phyloP scores from a whole-genome alignment of 2,888 invertebrate species.

The Alitta virens region DNA sequence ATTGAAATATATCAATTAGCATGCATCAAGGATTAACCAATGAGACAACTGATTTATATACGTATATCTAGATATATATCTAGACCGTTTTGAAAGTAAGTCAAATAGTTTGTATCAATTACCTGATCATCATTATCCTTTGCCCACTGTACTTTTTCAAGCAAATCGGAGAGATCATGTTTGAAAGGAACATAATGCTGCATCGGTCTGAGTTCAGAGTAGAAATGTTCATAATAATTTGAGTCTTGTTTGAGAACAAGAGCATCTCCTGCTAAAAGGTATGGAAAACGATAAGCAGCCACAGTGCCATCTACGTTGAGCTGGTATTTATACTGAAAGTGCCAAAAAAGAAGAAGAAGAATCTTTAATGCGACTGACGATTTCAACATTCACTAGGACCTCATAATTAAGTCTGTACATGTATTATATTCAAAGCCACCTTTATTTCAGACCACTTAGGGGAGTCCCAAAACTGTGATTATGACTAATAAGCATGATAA shows the following conservation, averaged over 20 bases:
- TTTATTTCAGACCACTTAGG: no score
- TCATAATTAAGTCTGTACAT: no score
- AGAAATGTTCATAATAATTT: slow-evolving; percentile 93
- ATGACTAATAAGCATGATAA: no score
- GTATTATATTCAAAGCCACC: no score
- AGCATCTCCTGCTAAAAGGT: slow-evolving; percentile 83
- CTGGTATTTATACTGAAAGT: slow-evolving; percentile 87
- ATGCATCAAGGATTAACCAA: background rate
- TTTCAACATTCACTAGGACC: no score
- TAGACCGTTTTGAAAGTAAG: no score
- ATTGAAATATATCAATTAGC: slow-evolving; percentile 10
- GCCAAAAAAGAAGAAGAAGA: slow-evolving; percentile 8
- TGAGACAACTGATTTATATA: background rate
- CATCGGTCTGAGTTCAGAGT: slow-evolving; percentile 71
- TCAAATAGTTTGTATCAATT: no score
- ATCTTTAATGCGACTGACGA: no score
- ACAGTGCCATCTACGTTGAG: slow-evolving; percentile 93
- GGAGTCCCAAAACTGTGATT: no score
- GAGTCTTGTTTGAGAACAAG: slow-evolving; percentile 90
- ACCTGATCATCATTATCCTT: slow-evolving; percentile 52
- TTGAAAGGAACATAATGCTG: slow-evolving; percentile 82
- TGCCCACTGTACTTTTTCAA: slow-evolving; percentile 66
- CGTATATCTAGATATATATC: no score
- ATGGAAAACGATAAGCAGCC: slow-evolving; percentile 91
- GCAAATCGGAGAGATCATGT: slow-evolving; percentile 75